Percentiles rank a stretch among this genome's conserved stretches.
These are phyloP conservation scores for Arothron firmamentum DNA, from an alignment of 2,113 vertebrate species.

Conservation along the genomic window DNA sequence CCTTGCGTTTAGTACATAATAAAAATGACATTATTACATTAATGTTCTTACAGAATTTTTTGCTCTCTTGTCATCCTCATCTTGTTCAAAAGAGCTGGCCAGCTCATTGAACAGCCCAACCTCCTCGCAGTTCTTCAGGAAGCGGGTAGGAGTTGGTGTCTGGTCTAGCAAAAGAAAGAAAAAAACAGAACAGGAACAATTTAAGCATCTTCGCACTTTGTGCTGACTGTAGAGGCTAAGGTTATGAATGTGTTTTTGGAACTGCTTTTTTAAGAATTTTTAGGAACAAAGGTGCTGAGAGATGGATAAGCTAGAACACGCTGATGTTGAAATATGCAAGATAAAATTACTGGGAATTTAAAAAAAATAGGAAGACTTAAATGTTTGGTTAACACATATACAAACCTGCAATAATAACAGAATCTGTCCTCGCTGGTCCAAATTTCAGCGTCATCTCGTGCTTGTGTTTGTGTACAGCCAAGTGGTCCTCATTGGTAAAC, in stretches of 20 bases:
- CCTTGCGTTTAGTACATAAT: slow-evolving; percentile 1
- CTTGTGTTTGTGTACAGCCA: slow-evolving; percentile 98
- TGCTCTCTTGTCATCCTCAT: slow-evolving; percentile 88
- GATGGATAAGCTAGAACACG: background rate
- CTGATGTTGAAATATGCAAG: background rate
- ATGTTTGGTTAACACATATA: background rate
- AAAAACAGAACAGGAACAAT: slow-evolving; percentile 28
- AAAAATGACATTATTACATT: background rate
- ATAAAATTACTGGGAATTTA: background rate
- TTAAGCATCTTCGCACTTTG: slow-evolving; percentile 19
- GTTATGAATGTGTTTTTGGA: slow-evolving; percentile 7
- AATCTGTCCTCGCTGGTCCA: slow-evolving; percentile 92
- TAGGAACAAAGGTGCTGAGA: background rate
- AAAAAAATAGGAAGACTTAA: slow-evolving; percentile 1
- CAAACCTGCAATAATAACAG: slow-evolving; percentile 95
- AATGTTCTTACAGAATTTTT: slow-evolving; percentile 72
- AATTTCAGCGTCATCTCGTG: slow-evolving; percentile 99
- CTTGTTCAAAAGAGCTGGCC: slow-evolving; percentile 91
- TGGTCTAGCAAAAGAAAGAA: slow-evolving; percentile 81
- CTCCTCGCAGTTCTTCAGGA: slow-evolving; percentile 98
- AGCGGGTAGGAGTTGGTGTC: slow-evolving; percentile 96
- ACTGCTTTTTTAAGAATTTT: background rate
- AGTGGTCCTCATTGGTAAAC: slow-evolving; percentile 98
- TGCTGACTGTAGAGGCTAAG: background rate
- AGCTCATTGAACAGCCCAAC: slow-evolving; percentile 97